Conservation (phyloP, 2,113 vertebrate species). For the Hemiprocne comata region DNA sequence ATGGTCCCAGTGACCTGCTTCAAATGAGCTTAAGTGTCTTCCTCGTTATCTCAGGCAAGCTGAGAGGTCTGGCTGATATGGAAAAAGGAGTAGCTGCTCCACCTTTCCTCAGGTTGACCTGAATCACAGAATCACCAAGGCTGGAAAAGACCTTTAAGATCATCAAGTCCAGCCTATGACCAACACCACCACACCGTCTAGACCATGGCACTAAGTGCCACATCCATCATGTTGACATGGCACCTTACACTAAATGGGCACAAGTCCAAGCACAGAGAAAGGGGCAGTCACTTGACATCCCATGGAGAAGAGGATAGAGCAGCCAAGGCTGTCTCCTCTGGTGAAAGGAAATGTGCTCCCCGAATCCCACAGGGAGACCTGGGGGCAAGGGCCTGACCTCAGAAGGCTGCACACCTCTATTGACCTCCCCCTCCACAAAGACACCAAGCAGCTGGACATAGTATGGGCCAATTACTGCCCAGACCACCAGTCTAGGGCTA, state of each 20-base stretch:
- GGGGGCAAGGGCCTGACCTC: not conserved
- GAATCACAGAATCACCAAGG: too few relatives aligned
- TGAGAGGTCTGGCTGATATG: not conserved
- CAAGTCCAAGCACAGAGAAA: not conserved
- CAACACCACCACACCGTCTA: too few relatives aligned
- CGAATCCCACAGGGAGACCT: not conserved
- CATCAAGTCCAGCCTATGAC: too few relatives aligned
- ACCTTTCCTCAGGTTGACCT: not conserved
- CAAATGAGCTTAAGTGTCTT: not conserved
- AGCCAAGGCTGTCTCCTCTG: not conserved
- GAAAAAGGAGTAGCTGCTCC: not conserved
- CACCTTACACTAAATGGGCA: not conserved
- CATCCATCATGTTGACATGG: too few relatives aligned
- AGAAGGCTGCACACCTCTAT: not conserved
- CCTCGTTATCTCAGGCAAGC: not conserved
- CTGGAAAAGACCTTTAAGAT: too few relatives aligned
- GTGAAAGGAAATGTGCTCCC: not conserved
- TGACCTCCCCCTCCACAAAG: not conserved
- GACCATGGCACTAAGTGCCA: too few relatives aligned
- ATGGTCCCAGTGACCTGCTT: not conserved
- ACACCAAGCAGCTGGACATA: not conserved
- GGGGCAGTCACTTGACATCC: rapidly evolving
- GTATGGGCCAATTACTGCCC: not conserved
- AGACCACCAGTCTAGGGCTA: not conserved
- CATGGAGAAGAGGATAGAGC: not conserved